Conservation (phyloP, 2,113 vertebrate genomes). For the Forbesichthys agassizii region DNA sequence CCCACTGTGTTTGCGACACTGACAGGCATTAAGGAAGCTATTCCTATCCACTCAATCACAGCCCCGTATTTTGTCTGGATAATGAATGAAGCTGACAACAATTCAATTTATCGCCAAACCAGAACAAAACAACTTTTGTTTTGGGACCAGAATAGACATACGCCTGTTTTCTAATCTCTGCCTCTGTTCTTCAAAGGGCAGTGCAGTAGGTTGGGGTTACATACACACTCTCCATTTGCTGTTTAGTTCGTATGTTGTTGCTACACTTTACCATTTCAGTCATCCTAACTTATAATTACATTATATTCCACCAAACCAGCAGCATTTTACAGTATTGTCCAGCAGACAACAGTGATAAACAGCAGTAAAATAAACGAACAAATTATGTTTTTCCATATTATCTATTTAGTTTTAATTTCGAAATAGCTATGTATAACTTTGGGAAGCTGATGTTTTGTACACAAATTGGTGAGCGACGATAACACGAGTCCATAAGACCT, state of each 20-base stretch:
- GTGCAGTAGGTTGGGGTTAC: too few species aligned
- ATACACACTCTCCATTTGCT: not conserved
- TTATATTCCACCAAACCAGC: too few species aligned
- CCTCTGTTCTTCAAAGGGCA: slow-evolving; percentile 12
- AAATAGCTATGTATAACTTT: too few species aligned
- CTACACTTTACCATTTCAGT: too few species aligned
- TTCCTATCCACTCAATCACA: slow-evolving; percentile 56
- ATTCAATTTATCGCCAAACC: slow-evolving; percentile 32
- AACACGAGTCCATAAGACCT: slow-evolving; percentile 48
- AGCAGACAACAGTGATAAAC: too few species aligned
- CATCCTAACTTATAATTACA: too few species aligned
- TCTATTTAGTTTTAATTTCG: too few species aligned
- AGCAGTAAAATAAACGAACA: too few species aligned
- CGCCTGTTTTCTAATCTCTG: not conserved
- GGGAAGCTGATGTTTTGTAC: too few species aligned
- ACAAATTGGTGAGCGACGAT: slow-evolving; percentile 19
- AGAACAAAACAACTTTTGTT: slow-evolving; percentile 46
- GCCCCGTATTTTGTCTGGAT: slow-evolving; percentile 53
- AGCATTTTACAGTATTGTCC: too few species aligned
- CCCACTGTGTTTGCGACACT: slow-evolving; percentile 37
- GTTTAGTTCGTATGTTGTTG: not conserved
- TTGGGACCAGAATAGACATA: slow-evolving; percentile 2
- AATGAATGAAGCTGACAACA: slow-evolving; percentile 64
- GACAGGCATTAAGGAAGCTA: slow-evolving; percentile 58
- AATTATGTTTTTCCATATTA: too few species aligned